Evolutionary conservation across 2,888 invertebrate genomes (phyloP), one percentile per base, ranked within the genome.

Genomic region (Polia nebulosa): DNA sequence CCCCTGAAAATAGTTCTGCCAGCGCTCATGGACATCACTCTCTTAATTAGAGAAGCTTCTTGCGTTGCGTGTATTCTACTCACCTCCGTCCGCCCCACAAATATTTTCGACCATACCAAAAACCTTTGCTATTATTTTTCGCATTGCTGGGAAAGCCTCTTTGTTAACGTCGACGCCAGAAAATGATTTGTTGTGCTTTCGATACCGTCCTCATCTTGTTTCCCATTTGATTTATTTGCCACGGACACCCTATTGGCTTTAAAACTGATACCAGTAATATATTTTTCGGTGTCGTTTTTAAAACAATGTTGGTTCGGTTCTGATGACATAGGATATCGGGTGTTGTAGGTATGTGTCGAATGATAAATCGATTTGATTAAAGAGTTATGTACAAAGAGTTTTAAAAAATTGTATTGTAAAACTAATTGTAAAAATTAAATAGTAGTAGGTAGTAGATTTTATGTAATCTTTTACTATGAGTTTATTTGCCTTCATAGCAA

Each of bases 151-250:
- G 59, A 39, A 59, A 66, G 45, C 29, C 64, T 80, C 66, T 76
- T 68, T 34, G 81, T 80, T 83, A 82, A 72, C 81, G 76, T 74
- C 72, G 68, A 65, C 77, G 56, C 70, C 65, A 74, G 72, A 58
- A 51, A 57, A 85, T 88, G 88, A 88, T 88, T 88, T 88, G 85
- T 85, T 77, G 72, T 47, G 70, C 63, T 80, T 73, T 65, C 82
- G 85, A 88, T 88, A 88, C 63, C 68, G 70, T 78, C 74, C 84
- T 82, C 84, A 82, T 87, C 84, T 84, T 85, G 86, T 85, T 80
- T 57, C 67, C 59, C 56, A 49, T 81, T 65, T 81, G 88, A 88
- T 87, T 86, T 88, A 88, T 84, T 63, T 59, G 60, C 62, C 52
- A 72, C 53, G 45, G 45, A 67, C 76, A 77, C 72, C 78, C 80